Base-by-base conservation (phyloP, 2,888 invertebrate species). In the Tiphia femorata region DNA sequence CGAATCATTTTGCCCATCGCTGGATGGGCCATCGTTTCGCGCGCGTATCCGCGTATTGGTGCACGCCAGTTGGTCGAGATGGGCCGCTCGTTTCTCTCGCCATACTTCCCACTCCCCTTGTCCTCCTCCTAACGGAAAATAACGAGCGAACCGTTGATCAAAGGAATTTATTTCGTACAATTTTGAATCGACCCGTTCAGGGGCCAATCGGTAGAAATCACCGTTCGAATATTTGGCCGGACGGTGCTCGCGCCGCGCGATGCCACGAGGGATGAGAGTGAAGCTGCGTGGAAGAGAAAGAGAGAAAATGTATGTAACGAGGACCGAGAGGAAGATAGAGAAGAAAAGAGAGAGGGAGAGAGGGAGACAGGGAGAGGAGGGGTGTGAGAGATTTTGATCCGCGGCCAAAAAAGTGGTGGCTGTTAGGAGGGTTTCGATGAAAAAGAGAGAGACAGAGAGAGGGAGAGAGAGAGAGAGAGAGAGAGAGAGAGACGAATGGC, bases 131-230 rank as follows among this genome's bases (percentile, higher is more conserved):
- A n/a, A n/a, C 33, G 33, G 1, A 29, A 37, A 12, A 57, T 43
- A 62, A 59, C 62, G 53, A 53, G 58, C 16, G 46, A 19, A 49
- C 50, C 58, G 56, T 54, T 64, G 64, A 64, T 67, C 67, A 64
- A 64, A 67, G 60, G 60, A 62, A 64, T 64, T 64, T 60, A 58
- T 60, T 64, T 58, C 53, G 50, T 56, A 50, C 58, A 53, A 62
- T 64, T 60, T 62, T 60, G 53, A 62, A 64, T 60, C 56, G 64
- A 44, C 58, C 62, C 62, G 62, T 60, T 50, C 50, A 62, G 47
- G 46, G 49, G 57, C 58, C 67, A 59, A 64, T 64, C 58, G 62
- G 56, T 47, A 58, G 55, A 64, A 64, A 67, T 67, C 59, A 62
- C 58, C 60, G 56, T 62, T 64, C 55, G 37, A 48, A 23, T 42